A percentile compares a stretch with the other conserved stretches of the same genome.
Evolutionary conservation across 2,113 vertebrate genomes (phyloP).

Genomic region (Proteles cristata): DNA sequence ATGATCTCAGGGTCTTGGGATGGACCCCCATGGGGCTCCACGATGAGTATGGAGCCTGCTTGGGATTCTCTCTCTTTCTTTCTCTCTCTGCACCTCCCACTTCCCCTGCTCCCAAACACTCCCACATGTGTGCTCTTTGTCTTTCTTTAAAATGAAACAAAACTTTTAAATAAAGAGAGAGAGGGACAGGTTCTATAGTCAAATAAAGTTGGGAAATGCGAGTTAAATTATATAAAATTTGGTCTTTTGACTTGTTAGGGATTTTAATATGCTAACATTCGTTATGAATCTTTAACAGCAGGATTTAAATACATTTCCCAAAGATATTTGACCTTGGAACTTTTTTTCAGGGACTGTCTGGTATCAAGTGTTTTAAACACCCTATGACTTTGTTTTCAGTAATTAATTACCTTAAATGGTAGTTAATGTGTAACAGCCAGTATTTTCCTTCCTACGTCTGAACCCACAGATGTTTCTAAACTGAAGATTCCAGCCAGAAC

Average conservation of each 20-base stretch:
- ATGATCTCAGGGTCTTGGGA: neutral
- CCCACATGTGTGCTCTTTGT: too few species aligned
- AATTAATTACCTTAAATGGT: slow-evolving; percentile 44
- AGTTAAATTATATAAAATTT: slow-evolving; percentile 28
- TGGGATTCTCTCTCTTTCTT: neutral
- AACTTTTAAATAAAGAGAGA: neutral
- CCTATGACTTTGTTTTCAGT: neutral
- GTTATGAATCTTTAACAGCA: neutral
- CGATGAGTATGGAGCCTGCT: neutral
- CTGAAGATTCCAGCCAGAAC: neutral
- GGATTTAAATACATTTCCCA: slow-evolving; percentile 1
- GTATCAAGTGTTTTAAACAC: neutral
- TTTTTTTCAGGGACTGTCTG: neutral
- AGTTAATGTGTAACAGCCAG: slow-evolving; percentile 42
- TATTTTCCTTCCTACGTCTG: slow-evolving; percentile 46
- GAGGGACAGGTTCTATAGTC: neutral
- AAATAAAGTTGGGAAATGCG: neutral
- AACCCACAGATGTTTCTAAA: neutral
- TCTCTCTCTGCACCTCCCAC: neutral
- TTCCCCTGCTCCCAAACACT: too few species aligned
- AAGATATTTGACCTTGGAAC: neutral
- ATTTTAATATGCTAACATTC: slow-evolving; percentile 4
- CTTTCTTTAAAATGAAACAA: neutral
- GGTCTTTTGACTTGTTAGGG: neutral
- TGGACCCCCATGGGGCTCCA: neutral